These are phyloP conservation scores for Zootoca vivipara DNA, from an alignment of 2,113 vertebrate genomes.

Conservation along the genomic window DNA sequence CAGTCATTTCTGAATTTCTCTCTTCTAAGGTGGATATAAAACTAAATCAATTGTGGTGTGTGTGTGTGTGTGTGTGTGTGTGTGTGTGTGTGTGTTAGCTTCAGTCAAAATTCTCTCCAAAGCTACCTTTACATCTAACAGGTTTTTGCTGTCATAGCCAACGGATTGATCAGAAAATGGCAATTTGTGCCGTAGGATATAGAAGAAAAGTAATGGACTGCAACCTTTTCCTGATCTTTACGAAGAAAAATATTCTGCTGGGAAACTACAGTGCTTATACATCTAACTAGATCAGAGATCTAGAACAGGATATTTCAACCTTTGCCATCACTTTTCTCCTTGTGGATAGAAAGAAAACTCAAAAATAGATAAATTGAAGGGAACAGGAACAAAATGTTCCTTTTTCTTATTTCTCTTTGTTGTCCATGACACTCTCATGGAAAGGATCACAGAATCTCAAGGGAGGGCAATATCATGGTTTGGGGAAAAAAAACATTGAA, in stretches of 20 bases:
- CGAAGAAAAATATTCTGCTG: neutral
- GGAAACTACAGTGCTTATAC: neutral
- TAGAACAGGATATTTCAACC: neutral
- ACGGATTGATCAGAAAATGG: neutral
- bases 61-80: too few species aligned
- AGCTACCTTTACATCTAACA: neutral
- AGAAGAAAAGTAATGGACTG: neutral
- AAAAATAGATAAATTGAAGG: neutral
- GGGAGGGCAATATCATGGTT: neutral
- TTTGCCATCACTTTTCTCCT: constrained; percentile 7
- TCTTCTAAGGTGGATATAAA: neutral
- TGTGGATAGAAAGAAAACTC: neutral
- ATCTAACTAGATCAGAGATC: neutral
- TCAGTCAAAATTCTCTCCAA: neutral
- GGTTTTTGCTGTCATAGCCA: neutral
- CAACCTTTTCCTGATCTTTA: neutral
- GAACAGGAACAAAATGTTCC: constrained; percentile 14
- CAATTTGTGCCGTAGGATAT: neutral
- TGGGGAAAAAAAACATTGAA: neutral
- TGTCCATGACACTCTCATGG: neutral
- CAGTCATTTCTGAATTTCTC: neutral
- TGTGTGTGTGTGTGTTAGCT: neutral
- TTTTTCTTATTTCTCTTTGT: neutral
- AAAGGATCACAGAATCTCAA: neutral
- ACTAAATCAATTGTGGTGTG: neutral